Percentiles rank a stretch among this genome's conserved stretches.
Conservation (phyloP, 2,888 invertebrate genomes). For the Frankliniella intonsa region DNA sequence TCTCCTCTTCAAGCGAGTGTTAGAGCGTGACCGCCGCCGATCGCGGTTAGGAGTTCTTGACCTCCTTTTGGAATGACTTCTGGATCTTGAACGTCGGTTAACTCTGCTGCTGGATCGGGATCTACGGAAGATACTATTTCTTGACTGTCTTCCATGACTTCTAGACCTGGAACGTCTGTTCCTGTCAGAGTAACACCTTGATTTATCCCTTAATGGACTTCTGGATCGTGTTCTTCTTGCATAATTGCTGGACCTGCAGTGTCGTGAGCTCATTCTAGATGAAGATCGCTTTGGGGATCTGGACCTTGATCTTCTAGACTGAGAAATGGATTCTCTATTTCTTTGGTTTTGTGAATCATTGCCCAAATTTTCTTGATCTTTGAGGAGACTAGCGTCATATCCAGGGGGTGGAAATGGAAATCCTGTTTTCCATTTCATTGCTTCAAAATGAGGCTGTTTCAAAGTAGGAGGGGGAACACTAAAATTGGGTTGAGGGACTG, state of each 20-base stretch:
- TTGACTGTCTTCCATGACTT: background rate
- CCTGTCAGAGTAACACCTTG: background rate
- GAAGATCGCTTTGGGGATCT: constrained; percentile 1
- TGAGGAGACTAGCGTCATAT: background rate
- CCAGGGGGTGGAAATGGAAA: constrained; percentile 38
- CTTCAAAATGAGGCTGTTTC: background rate
- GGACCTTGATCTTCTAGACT: background rate
- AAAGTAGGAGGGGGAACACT: constrained; percentile 33
- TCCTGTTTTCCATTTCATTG: background rate
- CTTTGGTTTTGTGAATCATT: background rate
- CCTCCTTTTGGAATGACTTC: constrained; percentile 20
- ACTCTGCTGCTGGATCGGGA: background rate
- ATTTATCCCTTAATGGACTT: background rate
- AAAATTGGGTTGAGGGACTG: constrained; percentile 35
- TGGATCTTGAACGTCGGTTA: background rate
- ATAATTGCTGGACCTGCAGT: background rate
- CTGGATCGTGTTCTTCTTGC: background rate
- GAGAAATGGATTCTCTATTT: background rate
- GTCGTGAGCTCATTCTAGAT: background rate
- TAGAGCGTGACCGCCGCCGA: background rate
- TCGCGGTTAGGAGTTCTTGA: background rate
- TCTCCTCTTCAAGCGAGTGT: background rate
- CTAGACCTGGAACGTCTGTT: background rate
- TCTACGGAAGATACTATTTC: background rate
- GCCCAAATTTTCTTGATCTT: too few relatives aligned